These are phyloP conservation scores for Xylophagus ater DNA, from an alignment of 2,888 invertebrate species.

Conservation along the genomic window DNA sequence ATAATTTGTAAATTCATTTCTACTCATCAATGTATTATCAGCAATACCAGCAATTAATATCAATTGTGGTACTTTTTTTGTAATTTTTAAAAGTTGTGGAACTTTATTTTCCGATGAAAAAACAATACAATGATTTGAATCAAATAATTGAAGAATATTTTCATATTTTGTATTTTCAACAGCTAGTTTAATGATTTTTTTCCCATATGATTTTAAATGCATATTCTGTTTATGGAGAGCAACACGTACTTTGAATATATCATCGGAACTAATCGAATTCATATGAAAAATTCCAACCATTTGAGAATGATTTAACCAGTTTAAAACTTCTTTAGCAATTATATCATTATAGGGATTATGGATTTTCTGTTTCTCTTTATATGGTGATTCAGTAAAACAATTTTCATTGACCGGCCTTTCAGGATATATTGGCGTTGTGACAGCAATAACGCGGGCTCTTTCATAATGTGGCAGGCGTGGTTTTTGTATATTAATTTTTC, in stretches of 20 bases:
- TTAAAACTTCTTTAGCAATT: conserved; percentile 56
- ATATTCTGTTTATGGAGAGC: conserved; percentile 54
- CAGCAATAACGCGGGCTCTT: conserved; percentile 51
- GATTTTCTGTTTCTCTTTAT: conserved; percentile 27
- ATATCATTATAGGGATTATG: conserved; percentile 63
- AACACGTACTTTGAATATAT: conserved; percentile 52
- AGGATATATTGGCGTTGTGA: conserved; percentile 53
- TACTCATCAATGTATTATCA: conserved; percentile 54
- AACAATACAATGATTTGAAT: conserved; percentile 52
- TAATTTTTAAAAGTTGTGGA: conserved; percentile 48
- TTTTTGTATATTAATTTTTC: conserved; percentile 66
- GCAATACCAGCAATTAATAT: conserved; percentile 66
- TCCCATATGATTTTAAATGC: conserved; percentile 55
- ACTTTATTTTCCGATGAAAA: conserved; percentile 59
- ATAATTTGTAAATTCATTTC: conserved; percentile 55
- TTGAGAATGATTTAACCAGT: conserved; percentile 59
- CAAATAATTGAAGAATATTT: conserved; percentile 50
- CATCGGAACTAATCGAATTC: conserved; percentile 57
- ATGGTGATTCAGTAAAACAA: conserved; percentile 41
- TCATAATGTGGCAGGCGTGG: conserved; percentile 61
- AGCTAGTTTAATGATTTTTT: conserved; percentile 53
- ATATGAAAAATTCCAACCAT: conserved; percentile 61
- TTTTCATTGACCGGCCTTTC: conserved; percentile 42
- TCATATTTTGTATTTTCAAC: conserved; percentile 57
- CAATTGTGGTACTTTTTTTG: conserved; percentile 60